These are phyloP conservation scores for Gallinago nigripennis DNA, from an alignment of 2,797 vertebrate species.

Conservation along the genomic window DNA sequence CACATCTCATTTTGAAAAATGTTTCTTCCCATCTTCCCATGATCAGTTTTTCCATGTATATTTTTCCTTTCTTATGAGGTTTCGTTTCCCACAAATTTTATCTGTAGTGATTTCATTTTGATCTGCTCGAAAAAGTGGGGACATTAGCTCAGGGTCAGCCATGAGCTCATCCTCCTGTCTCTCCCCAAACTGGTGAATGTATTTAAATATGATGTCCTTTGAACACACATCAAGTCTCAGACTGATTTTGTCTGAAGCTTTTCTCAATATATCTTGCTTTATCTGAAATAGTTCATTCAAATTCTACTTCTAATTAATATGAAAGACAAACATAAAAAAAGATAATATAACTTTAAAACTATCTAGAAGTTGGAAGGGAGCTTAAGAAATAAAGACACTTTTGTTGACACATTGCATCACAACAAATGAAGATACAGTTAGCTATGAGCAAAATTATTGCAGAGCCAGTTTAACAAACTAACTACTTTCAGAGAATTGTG, in stretches of 20 bases:
- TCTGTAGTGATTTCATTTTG: neutral
- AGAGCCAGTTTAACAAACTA: neutral
- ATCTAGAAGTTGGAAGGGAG: neutral
- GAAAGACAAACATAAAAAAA: neutral
- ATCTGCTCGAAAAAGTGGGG: neutral
- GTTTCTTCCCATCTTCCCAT: neutral
- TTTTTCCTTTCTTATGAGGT: neutral
- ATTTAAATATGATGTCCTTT: neutral
- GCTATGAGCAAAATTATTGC: neutral
- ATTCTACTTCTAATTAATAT: neutral
- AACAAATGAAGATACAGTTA: neutral
- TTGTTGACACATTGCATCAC: neutral
- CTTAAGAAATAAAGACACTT: neutral
- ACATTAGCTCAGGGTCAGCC: neutral
- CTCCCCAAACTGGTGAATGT: neutral
- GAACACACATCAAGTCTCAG: neutral
- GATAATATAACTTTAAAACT: neutral
- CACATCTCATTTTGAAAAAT: neutral
- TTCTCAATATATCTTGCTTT: neutral
- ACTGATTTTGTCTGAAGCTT: neutral
- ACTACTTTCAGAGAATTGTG: neutral
- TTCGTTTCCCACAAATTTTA: neutral
- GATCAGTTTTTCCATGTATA: accelerated
- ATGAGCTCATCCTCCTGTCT: neutral
- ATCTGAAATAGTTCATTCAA: neutral